A percentile compares a stretch with the other conserved stretches of the same genome.
Conservation (phyloP, 2,888 invertebrate species). For the Hypena proboscidalis region DNA sequence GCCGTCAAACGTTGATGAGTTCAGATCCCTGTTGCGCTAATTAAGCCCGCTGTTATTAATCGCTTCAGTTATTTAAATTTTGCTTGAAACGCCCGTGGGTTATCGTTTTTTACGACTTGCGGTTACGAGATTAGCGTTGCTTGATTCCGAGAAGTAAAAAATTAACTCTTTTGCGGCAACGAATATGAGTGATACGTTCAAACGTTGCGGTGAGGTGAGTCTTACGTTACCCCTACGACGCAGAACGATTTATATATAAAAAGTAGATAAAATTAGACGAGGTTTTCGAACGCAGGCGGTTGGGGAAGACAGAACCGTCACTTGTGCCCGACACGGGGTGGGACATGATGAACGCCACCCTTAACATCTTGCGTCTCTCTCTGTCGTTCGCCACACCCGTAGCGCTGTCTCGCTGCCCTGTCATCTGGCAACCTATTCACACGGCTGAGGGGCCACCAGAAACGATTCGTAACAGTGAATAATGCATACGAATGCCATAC, state of each 20-base stretch:
- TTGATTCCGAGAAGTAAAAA: slow-evolving; percentile 74
- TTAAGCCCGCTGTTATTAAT: slow-evolving; percentile 76
- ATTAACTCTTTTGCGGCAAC: slow-evolving; percentile 62
- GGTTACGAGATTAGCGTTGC: slow-evolving; percentile 75
- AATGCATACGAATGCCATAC: slow-evolving; percentile 70
- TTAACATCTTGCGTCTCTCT: slow-evolving; percentile 59
- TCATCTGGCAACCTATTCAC: slow-evolving; percentile 79
- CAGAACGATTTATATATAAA: slow-evolving; percentile 39
- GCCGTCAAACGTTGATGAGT: slow-evolving; percentile 70
- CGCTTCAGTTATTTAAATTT: slow-evolving; percentile 77
- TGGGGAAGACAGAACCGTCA: slow-evolving; percentile 78
- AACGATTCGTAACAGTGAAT: slow-evolving; percentile 82
- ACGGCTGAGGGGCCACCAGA: slow-evolving; percentile 71
- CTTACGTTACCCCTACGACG: slow-evolving; percentile 32
- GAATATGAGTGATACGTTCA: slow-evolving; percentile 58
- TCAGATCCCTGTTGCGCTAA: slow-evolving; percentile 69
- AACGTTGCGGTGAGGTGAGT: slow-evolving; percentile 42
- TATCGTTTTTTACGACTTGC: slow-evolving; percentile 74
- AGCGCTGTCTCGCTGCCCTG: slow-evolving; percentile 53
- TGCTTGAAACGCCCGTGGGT: slow-evolving; percentile 62
- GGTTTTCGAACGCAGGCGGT: slow-evolving; percentile 72
- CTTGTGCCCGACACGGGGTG: slow-evolving; percentile 81
- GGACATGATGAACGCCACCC: slow-evolving; percentile 78
- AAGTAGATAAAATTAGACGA: slow-evolving; percentile 62
- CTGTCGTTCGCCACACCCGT: slow-evolving; percentile 46